Base-by-base conservation (phyloP, 2,888 invertebrate genomes). In the Drosophila stalkeri region DNA sequence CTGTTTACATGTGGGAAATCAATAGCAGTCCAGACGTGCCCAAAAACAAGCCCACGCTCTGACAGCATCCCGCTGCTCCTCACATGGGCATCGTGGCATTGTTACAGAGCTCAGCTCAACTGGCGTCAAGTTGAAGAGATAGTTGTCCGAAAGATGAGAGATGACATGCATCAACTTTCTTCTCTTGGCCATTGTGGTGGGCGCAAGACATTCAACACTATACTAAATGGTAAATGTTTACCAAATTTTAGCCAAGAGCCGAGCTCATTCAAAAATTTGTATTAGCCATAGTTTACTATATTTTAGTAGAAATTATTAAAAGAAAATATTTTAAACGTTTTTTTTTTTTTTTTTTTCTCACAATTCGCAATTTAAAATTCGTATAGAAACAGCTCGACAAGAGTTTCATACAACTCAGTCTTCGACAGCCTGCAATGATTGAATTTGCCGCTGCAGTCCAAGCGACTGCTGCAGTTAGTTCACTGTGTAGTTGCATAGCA, bases 1-100 rank as follows among this genome's bases (percentile, higher is more conserved):
- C 47, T 65, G 64, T 61, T 60, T 60, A 65, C 46, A 54, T 52
- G 63, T 63, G 79, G 55, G 65, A 71, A 79, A 75, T 80, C 57
- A 75, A 80, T 77, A 75, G 75, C 56, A 16, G 61, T 46, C 52
- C 54, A 61, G 70, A 57, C 59, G 37, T 66, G 64, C 49, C 77
- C 56, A 64, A 77, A 77, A 76, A 49, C 66, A 80, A 77, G 56
- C 66, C 59, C 49, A 71, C 51, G 55, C 59, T 46, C 20, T 41
- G 2, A 33, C n/a, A 39, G 41, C 59, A 60, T 60, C 74, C 49
- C 77, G 64, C 46, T 61, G 72, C 61, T 64, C 54, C 27, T 27
- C 41, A 46, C 14, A 46, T 39, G 12, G 46, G 27, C 46, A 37
- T 14, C 11, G 23, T 18, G 23, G 18, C 14, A 18, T 37, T 5